Percentiles rank a stretch among this genome's conserved stretches.
These are phyloP conservation scores for Azemiops feae DNA, from an alignment of 2,113 vertebrate species.

Conservation along the genomic window DNA sequence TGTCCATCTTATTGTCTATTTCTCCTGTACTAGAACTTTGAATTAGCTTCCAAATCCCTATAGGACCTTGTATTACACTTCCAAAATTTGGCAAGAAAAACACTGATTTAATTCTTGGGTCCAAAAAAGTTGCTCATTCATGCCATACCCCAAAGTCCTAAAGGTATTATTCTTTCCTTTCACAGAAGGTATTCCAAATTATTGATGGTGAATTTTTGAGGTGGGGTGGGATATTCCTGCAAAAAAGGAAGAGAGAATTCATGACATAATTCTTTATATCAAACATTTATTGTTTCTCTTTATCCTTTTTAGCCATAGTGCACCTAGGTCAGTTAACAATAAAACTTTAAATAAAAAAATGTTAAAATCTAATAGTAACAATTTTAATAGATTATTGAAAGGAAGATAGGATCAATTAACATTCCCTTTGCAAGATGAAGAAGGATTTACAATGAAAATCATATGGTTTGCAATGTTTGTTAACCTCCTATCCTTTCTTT, in stretches of 20 bases:
- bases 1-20: background rate
- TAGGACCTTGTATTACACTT: background rate
- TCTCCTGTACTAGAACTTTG: background rate
- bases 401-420: background rate
- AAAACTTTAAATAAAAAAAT: background rate
- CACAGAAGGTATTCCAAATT: background rate
- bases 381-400: background rate
- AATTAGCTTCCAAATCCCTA: background rate
- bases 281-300: background rate
- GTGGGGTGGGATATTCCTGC: background rate
- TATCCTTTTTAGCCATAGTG: background rate
- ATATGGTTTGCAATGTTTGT: background rate
- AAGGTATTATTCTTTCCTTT: background rate
- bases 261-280: background rate
- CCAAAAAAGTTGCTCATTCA: background rate
- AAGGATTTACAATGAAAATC: background rate
- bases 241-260: background rate
- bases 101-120: background rate
- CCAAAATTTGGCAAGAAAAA: background rate
- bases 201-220: background rate
- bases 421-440: background rate
- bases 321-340: background rate
- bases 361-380: background rate
- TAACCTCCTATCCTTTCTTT: background rate
- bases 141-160: background rate